A percentile compares a stretch with the other conserved stretches of the same genome.
phyloP scores from a whole-genome alignment of 2,797 vertebrate genomes.

The Diceros bicornis region DNA sequence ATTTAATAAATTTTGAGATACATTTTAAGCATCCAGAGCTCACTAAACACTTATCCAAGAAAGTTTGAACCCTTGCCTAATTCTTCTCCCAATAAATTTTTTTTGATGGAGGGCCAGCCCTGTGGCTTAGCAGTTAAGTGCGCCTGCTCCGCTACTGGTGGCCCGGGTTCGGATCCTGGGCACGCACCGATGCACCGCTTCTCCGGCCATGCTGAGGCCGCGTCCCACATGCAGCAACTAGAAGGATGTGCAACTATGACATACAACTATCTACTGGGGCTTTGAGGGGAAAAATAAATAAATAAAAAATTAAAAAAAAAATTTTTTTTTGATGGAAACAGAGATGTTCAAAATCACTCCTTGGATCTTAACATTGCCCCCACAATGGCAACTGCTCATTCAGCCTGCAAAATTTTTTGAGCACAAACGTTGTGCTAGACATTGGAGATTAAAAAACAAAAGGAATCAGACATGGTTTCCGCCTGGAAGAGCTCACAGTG shows the following conservation, averaged over 20 bases:
- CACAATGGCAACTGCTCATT: neutral
- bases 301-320: too few relatives aligned
- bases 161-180: too few relatives aligned
- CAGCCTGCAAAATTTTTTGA: neutral
- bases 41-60: slow-evolving; percentile 1
- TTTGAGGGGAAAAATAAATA: too few relatives aligned
- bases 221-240: too few relatives aligned
- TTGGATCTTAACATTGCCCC: neutral
- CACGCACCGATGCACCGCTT: too few relatives aligned
- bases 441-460: neutral
- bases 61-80: neutral
- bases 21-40: neutral
- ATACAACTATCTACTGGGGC: too few relatives aligned
- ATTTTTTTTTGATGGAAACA: neutral
- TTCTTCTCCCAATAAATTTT: neutral
- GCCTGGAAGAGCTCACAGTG: neutral
- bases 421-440: neutral
- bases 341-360: neutral
- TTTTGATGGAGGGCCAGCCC: too few relatives aligned
- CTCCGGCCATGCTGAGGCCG: too few relatives aligned
- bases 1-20: slow-evolving; percentile 20
- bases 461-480: neutral
- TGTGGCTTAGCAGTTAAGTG: too few relatives aligned
- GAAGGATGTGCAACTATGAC: too few relatives aligned
- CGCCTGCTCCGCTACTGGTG: too few relatives aligned